Evolutionary conservation across 2,797 vertebrate genomes (phyloP).

Genomic region (Galago senegalensis): DNA sequence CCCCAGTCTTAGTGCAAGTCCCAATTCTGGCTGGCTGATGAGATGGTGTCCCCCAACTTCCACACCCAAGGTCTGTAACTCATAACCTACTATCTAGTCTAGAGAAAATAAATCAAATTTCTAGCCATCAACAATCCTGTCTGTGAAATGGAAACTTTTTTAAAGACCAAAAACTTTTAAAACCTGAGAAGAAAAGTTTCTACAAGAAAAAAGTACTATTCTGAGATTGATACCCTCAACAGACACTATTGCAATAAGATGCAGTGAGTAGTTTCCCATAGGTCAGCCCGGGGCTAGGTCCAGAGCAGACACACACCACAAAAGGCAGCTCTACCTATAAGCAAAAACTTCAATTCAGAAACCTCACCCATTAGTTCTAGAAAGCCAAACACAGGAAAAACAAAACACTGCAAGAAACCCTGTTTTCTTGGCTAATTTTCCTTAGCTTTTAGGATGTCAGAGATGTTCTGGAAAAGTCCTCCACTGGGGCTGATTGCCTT

Average conservation of each 20-base stretch:
- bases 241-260: not conserved
- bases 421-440: slow-evolving; percentile 30
- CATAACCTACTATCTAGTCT: not conserved
- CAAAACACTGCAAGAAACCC: slow-evolving; percentile 2
- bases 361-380: slow-evolving; percentile 39
- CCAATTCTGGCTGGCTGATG: not conserved
- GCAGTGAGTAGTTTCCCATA: not conserved
- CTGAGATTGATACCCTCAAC: not conserved
- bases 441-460: slow-evolving; percentile 30
- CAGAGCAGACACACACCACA: not conserved
- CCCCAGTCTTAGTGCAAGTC: not conserved
- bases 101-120: slow-evolving; percentile 31
- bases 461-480: not conserved
- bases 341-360: slow-evolving; percentile 40
- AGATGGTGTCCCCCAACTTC: not conserved
- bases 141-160: not conserved
- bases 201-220: not conserved
- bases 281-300: not conserved
- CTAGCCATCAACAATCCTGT: not conserved
- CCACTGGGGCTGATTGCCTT: not conserved
- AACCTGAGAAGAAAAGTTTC: not conserved
- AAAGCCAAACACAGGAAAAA: slow-evolving; percentile 63
- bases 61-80: not conserved
- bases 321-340: not conserved
- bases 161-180: slow-evolving; percentile 17